Percentiles rank a stretch among this genome's conserved stretches.
phyloP scores from a whole-genome alignment of 2,797 vertebrate species.

The Tenualosa ilisha region DNA sequence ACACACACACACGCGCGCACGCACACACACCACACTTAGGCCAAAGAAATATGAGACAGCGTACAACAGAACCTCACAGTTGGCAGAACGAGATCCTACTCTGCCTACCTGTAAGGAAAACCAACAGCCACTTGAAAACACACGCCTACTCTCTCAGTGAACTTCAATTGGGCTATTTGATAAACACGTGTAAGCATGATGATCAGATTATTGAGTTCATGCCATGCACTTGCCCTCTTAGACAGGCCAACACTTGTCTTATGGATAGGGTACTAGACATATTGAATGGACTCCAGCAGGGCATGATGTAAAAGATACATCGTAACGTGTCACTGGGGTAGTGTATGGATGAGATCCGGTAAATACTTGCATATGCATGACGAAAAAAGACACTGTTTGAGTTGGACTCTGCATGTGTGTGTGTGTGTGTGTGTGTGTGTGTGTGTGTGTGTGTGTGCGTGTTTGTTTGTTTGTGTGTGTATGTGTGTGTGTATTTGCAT shows the following conservation, averaged over 20 bases:
- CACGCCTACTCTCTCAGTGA: background rate
- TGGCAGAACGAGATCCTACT: background rate
- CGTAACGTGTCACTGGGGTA: background rate
- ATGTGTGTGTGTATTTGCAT: background rate
- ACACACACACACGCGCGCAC: background rate
- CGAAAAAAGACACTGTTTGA: background rate
- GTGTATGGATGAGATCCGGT: background rate
- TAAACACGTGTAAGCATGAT: slow-evolving; percentile 13
- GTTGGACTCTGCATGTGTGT: background rate
- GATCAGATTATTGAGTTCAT: slow-evolving; percentile 21
- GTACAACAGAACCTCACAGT: background rate
- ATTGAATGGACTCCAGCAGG: background rate
- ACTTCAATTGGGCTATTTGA: slow-evolving; percentile 21
- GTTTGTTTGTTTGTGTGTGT: background rate
- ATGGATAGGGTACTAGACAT: background rate
- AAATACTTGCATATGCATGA: background rate
- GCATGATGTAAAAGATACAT: background rate
- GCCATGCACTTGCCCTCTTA: background rate
- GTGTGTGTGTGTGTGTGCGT: background rate
- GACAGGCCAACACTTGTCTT: background rate
- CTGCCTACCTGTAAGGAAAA: slow-evolving; percentile 2
- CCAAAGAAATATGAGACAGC: background rate
- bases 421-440: background rate
- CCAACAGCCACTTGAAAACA: background rate
- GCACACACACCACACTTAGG: background rate